phyloP scores from a whole-genome alignment of 2,797 vertebrate genomes.

The Sternarchorhynchus goeldii region DNA sequence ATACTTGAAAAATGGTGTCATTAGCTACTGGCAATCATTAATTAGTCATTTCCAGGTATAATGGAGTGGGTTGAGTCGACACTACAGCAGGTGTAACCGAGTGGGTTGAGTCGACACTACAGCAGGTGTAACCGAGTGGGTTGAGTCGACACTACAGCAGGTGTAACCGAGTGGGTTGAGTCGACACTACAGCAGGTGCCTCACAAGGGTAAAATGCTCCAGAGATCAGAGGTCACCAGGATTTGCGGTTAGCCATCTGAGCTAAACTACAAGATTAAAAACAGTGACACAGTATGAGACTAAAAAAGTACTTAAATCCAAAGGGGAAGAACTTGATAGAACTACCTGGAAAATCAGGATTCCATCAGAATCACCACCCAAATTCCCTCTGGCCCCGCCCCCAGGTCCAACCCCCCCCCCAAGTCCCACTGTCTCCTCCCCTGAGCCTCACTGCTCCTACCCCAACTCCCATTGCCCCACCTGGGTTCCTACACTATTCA shows the following conservation, averaged over 20 bases:
- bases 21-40: constrained; percentile 71
- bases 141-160: constrained; percentile 58
- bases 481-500: no score
- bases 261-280: background rate
- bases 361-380: no score
- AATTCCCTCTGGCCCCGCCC: no score
- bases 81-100: constrained; percentile 38
- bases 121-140: constrained; percentile 60
- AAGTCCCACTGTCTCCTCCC: no score
- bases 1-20: constrained; percentile 74
- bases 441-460: no score
- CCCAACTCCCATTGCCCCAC: no score
- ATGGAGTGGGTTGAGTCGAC: constrained; percentile 68
- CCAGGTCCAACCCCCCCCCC: no score
- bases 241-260: background rate
- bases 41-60: constrained; percentile 78
- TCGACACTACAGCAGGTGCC: constrained; percentile 4
- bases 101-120: background rate
- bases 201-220: constrained; percentile 17
- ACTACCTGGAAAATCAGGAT: no score
- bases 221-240: background rate
- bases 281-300: no score
- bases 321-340: no score
- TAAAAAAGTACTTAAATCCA: no score
- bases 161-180: background rate